Conservation (phyloP, 2,113 vertebrate species). For the Eclectus roratus region DNA sequence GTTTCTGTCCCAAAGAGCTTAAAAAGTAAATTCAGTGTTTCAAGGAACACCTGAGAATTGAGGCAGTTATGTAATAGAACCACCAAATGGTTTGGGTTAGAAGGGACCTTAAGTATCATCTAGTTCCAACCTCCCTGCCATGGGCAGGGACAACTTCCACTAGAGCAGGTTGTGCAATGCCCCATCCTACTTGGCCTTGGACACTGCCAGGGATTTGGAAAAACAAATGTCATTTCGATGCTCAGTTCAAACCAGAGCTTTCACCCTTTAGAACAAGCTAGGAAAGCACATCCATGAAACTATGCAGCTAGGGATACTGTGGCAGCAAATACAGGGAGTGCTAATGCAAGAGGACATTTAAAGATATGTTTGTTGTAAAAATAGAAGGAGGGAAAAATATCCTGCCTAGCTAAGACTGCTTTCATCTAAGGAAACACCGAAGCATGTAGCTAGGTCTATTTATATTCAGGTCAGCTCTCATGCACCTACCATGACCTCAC, state of each 20-base stretch:
- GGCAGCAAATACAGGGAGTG: neutral
- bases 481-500: constrained; percentile 17
- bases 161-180: neutral
- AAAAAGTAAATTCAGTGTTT: neutral
- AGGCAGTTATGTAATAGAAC: neutral
- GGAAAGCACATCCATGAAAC: neutral
- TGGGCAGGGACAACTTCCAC: neutral
- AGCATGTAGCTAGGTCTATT: neutral
- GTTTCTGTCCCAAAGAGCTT: neutral
- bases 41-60: neutral
- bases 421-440: neutral
- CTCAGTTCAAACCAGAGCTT: neutral
- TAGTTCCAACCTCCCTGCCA: neutral
- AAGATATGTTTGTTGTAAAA: neutral
- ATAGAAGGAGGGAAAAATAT: neutral
- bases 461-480: constrained; percentile 48
- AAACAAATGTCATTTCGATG: neutral
- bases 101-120: neutral
- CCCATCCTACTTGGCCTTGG: neutral
- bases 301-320: neutral
- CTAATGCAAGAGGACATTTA: neutral
- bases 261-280: neutral
- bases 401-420: neutral
- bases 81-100: neutral
- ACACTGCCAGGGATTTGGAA: neutral